Conservation (phyloP, 2,797 vertebrate genomes). For the Pangasius larnaudii region DNA sequence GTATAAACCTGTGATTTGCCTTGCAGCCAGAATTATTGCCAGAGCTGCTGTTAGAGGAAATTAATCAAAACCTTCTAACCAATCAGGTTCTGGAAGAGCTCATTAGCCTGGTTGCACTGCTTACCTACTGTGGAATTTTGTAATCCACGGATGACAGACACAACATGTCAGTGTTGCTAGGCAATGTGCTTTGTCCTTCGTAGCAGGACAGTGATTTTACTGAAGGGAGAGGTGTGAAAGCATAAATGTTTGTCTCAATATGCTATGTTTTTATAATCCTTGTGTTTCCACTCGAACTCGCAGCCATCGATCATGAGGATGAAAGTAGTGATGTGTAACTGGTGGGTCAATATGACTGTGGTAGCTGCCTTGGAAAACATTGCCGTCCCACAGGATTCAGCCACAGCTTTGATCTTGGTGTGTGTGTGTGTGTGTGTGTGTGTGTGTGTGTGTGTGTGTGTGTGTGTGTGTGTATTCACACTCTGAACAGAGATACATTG, state of each 20-base stretch:
- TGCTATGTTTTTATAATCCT: background rate
- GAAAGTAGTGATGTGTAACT: background rate
- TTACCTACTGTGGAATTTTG: background rate
- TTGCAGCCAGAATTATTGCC: background rate
- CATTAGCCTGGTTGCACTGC: constrained; percentile 2
- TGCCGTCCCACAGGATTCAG: background rate
- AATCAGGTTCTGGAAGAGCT: background rate
- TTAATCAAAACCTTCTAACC: background rate
- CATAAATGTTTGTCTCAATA: background rate
- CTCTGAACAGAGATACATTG: constrained; percentile 32
- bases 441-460: background rate
- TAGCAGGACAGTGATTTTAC: background rate
- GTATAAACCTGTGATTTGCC: background rate
- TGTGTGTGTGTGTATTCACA: background rate
- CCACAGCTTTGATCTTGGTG: background rate
- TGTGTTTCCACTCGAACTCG: background rate
- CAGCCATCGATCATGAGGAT: background rate
- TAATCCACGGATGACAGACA: background rate
- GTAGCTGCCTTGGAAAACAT: background rate
- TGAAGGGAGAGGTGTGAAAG: background rate
- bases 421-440: background rate
- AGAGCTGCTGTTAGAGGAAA: background rate
- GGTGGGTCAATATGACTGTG: background rate
- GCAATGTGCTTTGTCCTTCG: background rate
- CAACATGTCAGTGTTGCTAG: background rate